These are phyloP conservation scores for Latrodectus geometricus DNA, from an alignment of 1,140 invertebrate genomes.

Conservation along the genomic window DNA sequence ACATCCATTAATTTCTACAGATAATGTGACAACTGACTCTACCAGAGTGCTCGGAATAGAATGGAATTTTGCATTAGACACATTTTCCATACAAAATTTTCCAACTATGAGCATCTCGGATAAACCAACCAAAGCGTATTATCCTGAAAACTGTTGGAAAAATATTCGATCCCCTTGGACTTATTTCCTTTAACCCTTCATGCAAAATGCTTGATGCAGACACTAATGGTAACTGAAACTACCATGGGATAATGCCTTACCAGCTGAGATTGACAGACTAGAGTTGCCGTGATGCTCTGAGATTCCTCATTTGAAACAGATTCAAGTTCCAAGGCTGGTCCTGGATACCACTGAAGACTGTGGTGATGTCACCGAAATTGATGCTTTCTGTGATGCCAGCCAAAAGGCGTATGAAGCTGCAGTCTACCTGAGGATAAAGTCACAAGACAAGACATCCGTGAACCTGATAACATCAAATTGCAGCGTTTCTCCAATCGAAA, in stretches of 20 bases:
- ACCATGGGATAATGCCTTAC: not conserved
- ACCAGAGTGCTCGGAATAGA: not conserved
- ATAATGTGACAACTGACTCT: not conserved
- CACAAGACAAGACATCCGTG: not conserved
- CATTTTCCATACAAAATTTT: not conserved
- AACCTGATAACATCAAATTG: not conserved
- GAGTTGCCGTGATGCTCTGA: not conserved
- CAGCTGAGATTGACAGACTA: not conserved
- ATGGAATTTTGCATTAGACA: not conserved
- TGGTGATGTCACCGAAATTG: not conserved
- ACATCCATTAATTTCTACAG: too few relatives aligned
- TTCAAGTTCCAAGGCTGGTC: not conserved
- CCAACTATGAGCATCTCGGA: not conserved
- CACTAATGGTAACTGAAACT: not conserved
- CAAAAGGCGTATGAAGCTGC: not conserved
- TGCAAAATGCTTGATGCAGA: not conserved
- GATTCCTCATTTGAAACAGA: not conserved
- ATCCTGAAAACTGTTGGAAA: not conserved
- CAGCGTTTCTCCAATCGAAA: not conserved
- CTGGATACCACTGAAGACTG: not conserved
- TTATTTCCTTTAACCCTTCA: not conserved
- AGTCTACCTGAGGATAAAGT: not conserved
- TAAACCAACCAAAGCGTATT: not conserved
- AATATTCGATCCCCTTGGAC: not conserved
- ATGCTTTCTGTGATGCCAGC: constrained; percentile 4